Evolutionary conservation across 2,888 invertebrate species (phyloP), one percentile per base, ranked within the genome.

Genomic region (Eupeodes luniger): DNA sequence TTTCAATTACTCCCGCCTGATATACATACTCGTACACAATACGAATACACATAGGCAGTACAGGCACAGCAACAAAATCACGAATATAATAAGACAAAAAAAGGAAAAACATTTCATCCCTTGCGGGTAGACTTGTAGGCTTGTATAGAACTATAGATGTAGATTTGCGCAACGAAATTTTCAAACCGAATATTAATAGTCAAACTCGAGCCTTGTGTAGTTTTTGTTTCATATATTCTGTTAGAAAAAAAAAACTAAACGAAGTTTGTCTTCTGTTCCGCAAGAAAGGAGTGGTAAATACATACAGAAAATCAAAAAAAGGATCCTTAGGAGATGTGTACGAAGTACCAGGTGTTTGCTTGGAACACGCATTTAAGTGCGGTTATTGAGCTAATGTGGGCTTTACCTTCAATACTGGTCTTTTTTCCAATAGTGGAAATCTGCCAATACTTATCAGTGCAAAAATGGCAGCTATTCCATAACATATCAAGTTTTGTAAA

Each of bases 1-100:
- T 88, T 84, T 88, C 87, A 88, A 88, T 88, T 88, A 88, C 87
- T 88, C 77, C 66, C 77, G 66, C 76, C 57, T 70, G 19, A 16
- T 55, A 53, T 16, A 69, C 27, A 27, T 27, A n/a, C n/a, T n/a
- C n/a, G n/a, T n/a, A 27, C 27, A 27, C 27, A 27, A 27, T 27
- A 27, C 27, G 27, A 40, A 40, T 9, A 40, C 9, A 40, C 40
- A 40, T 40, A 5, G 40, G 40, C 40, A 5, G 6, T 40, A 40
- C 5, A 40, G 40, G 40, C 40, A 40, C 64, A 66, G 27, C 55
- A 47, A 59, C 57, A 77, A 66, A 40, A 53, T 11, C 66, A 59
- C 51, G 4, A 16, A 72, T 34, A 72, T 44, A 72, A 59, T 11
- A 82, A 57, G 51, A 27, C 27, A 27, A 27, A 27, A 27, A 27